Conservation (phyloP, 2,797 vertebrate genomes). For the Parauchenoglanis punctatus region DNA sequence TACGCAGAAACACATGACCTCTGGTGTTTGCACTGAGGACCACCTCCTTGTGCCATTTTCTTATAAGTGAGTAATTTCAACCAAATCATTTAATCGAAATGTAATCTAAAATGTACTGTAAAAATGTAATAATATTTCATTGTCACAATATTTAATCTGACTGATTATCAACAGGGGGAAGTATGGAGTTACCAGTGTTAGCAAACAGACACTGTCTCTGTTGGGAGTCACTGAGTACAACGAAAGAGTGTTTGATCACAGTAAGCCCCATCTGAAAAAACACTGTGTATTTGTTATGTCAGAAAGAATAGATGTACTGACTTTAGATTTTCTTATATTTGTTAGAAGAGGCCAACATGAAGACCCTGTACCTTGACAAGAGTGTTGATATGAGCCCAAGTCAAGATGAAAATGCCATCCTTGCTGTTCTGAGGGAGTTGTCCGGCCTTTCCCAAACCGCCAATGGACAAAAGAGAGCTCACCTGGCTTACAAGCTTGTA, state of each 20-base stretch:
- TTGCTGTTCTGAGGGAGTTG: constrained; percentile 82
- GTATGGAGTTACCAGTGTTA: constrained; percentile 80
- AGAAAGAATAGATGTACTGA: constrained; percentile 1
- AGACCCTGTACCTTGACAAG: constrained; percentile 81
- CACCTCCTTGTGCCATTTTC: constrained; percentile 89
- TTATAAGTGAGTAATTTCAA: constrained; percentile 77
- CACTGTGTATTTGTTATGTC: neutral
- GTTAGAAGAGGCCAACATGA: constrained; percentile 72
- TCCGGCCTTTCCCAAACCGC: constrained; percentile 71
- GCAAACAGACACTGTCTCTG: constrained; percentile 86
- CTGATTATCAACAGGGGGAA: constrained; percentile 72
- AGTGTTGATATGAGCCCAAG: constrained; percentile 70
- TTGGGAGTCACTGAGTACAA: constrained; percentile 80
- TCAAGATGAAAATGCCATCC: constrained; percentile 74
- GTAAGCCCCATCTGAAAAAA: constrained; percentile 69
- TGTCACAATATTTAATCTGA: neutral
- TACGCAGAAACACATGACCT: constrained; percentile 83
- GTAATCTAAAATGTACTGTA: too few species aligned
- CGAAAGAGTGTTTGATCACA: constrained; percentile 81
- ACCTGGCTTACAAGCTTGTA: constrained; percentile 85
- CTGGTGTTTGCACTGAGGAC: constrained; percentile 85
- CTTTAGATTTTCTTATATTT: constrained; percentile 20
- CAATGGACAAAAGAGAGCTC: constrained; percentile 82
- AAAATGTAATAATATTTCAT: neutral
- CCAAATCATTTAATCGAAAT: neutral